Evolutionary conservation across 2,888 invertebrate species (phyloP).

Genomic region (Poecilus cupreus): DNA sequence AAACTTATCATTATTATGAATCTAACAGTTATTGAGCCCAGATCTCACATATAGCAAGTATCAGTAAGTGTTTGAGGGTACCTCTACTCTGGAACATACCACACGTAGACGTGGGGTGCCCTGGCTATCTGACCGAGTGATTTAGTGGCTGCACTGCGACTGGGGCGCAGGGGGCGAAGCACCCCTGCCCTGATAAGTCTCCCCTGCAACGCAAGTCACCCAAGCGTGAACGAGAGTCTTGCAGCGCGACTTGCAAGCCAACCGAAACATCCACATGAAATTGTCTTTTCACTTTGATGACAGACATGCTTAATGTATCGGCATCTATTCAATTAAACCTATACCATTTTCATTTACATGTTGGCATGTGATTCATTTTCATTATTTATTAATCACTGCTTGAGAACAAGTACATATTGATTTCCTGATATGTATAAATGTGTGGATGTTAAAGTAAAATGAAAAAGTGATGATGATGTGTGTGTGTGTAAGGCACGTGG

Average conservation of each 20-base stretch:
- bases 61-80: constrained; percentile 20
- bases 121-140: constrained; percentile 67
- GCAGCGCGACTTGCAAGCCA: constrained; percentile 51
- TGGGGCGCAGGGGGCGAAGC: neutral
- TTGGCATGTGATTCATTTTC: constrained; percentile 13
- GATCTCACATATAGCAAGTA: neutral
- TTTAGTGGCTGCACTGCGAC: constrained; percentile 66
- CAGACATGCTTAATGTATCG: constrained; percentile 52
- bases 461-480: neutral
- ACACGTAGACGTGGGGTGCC: constrained; percentile 34
- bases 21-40: constrained; percentile 19
- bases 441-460: neutral
- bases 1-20: constrained; percentile 13
- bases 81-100: constrained; percentile 8
- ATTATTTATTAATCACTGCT: neutral
- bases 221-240: constrained; percentile 53
- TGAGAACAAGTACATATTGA: neutral
- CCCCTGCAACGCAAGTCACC: constrained; percentile 14
- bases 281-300: constrained; percentile 59
- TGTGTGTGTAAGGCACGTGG: neutral
- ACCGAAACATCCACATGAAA: constrained; percentile 53
- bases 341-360: constrained; percentile 35
- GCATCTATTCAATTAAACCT: constrained; percentile 48
- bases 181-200: constrained; percentile 42
- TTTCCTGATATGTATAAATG: neutral